Percentiles rank a stretch among this genome's conserved stretches.
Conservation (phyloP, 2,888 invertebrate species). For the Dicycla oo region DNA sequence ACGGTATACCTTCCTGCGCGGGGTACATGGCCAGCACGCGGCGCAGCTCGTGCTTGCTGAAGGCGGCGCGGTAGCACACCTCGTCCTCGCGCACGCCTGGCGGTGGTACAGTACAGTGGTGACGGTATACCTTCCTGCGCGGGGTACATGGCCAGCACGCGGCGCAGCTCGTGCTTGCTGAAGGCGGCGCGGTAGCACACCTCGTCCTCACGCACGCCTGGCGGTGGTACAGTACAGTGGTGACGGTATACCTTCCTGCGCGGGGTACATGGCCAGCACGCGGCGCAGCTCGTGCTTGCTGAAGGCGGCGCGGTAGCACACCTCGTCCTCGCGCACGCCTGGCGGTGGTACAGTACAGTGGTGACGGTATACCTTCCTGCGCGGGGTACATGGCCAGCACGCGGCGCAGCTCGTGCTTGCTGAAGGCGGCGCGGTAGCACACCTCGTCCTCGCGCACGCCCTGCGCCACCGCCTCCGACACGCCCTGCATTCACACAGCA, state of each 20-base stretch:
- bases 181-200: constrained; percentile 74
- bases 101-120: no score
- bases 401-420: constrained; percentile 98
- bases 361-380: constrained; percentile 49
- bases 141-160: constrained; percentile 75
- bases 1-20: no score
- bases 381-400: constrained; percentile 97
- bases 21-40: no score
- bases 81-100: no score
- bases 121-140: constrained; percentile 90
- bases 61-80: no score
- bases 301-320: constrained; percentile 88
- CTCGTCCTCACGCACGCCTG: constrained; percentile 5
- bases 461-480: constrained; percentile 97
- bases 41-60: no score
- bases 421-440: constrained; percentile 99
- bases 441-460: constrained; percentile 99
- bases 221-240: not conserved
- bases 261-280: constrained; percentile 98
- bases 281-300: constrained; percentile 99
- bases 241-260: constrained; percentile 50
- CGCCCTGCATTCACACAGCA: constrained; percentile 89
- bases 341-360: not conserved
- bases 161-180: no score
- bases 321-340: constrained; percentile 5